phyloP scores from a whole-genome alignment of 2,888 invertebrate species.

The Macaria liturata region DNA sequence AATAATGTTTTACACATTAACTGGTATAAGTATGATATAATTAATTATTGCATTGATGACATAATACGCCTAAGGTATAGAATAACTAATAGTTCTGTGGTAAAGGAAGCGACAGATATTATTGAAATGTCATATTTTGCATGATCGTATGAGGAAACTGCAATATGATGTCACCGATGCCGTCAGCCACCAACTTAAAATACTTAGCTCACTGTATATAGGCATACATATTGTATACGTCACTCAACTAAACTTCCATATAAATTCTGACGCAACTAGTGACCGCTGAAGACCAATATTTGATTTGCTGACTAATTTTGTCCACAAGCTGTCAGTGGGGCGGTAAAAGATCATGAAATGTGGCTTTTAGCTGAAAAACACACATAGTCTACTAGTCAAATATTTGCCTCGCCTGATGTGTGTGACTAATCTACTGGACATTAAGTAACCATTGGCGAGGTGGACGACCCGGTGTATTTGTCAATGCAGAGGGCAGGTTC shows the following conservation, averaged over 20 bases:
- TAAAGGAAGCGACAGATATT: too few relatives aligned
- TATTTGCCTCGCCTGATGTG: conserved; percentile 59
- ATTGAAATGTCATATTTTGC: conserved; percentile 2
- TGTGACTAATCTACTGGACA: conserved; percentile 69
- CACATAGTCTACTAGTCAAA: conserved; percentile 56
- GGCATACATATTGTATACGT: conserved; percentile 6
- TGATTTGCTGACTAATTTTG: conserved; percentile 45
- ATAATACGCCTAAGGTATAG: too few relatives aligned
- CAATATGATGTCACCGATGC: conserved; percentile 21
- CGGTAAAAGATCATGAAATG: conserved; percentile 45
- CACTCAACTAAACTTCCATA: conserved; percentile 14
- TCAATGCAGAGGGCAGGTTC: conserved; percentile 56
- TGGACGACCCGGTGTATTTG: conserved; percentile 74
- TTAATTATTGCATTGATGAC: too few relatives aligned
- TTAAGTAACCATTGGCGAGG: conserved; percentile 73
- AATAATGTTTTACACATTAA: too few relatives aligned
- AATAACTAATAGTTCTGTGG: too few relatives aligned
- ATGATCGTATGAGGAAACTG: conserved; percentile 8
- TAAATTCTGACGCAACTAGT: conserved; percentile 40
- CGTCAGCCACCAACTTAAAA: conserved; percentile 12
- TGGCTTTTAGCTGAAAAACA: conserved; percentile 56
- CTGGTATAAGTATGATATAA: too few relatives aligned
- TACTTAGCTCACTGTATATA: not conserved
- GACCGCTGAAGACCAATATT: conserved; percentile 30
- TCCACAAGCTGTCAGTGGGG: conserved; percentile 28